Evolutionary conservation across 2,797 vertebrate species (phyloP).

Genomic region (Peromyscus attwateri): DNA sequence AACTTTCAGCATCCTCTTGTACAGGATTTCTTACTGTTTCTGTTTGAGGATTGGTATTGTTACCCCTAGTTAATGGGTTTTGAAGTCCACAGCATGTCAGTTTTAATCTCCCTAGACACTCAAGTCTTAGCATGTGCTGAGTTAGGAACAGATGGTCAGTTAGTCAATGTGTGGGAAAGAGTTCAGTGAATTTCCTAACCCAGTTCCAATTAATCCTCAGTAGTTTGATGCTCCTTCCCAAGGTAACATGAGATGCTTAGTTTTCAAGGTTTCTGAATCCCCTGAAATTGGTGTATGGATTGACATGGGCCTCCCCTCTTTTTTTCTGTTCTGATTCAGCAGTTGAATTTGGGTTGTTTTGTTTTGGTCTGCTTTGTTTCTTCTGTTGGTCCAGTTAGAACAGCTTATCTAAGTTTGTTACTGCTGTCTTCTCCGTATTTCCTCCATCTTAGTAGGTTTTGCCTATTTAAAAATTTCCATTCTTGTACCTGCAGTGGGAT

Average conservation of each 20-base stretch:
- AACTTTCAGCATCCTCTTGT: fast-evolving
- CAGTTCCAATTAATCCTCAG: background rate
- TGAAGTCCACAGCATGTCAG: background rate
- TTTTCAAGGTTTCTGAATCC: background rate
- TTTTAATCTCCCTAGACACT: background rate
- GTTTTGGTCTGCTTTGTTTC: background rate
- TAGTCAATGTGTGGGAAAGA: background rate
- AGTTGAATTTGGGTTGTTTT: background rate
- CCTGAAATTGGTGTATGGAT: background rate
- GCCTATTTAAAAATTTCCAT: background rate
- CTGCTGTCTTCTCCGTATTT: background rate
- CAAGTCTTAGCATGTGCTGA: background rate
- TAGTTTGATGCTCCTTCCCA: background rate
- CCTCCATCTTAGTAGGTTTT: background rate
- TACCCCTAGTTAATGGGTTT: background rate
- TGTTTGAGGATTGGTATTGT: background rate
- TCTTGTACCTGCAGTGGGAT: background rate
- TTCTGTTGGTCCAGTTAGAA: background rate
- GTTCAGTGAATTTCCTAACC: background rate
- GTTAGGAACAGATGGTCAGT: background rate
- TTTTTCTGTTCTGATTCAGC: background rate
- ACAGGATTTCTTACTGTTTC: background rate
- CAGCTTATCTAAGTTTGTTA: background rate
- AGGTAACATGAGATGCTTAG: background rate
- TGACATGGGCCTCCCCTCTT: background rate